Conservation (phyloP, 2,888 invertebrate species). For the Melanophora roralis region DNA sequence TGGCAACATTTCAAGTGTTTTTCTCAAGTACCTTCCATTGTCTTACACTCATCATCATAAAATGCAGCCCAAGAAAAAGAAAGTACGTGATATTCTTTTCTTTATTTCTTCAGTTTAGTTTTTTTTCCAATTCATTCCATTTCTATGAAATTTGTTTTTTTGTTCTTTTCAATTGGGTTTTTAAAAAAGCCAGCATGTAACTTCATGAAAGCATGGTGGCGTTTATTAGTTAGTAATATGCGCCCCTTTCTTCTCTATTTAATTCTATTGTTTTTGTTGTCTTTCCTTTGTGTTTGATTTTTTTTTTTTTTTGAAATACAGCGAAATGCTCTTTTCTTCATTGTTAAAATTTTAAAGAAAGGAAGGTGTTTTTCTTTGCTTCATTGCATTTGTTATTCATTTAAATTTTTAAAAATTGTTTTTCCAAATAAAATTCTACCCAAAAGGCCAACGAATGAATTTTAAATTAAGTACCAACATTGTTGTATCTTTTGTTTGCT, state of each 20-base stretch:
- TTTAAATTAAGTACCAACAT: slow-evolving; percentile 40
- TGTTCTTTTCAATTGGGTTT: slow-evolving; percentile 22
- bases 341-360: slow-evolving; percentile 45
- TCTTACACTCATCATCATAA: slow-evolving; percentile 50
- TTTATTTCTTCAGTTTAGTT: no score
- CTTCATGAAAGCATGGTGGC: slow-evolving; percentile 22
- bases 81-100: slow-evolving; percentile 58
- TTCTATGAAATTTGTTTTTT: slow-evolving; percentile 1
- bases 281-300: no score
- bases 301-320: slow-evolving; percentile 7
- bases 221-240: slow-evolving; percentile 23
- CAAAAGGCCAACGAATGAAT: slow-evolving; percentile 26
- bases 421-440: background rate
- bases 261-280: no score
- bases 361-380: slow-evolving; percentile 38
- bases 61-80: slow-evolving; percentile 48
- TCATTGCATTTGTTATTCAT: slow-evolving; percentile 36
- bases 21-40: slow-evolving; percentile 58
- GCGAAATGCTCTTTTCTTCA: slow-evolving; percentile 24
- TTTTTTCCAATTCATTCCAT: slow-evolving; percentile 11
- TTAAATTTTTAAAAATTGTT: slow-evolving; percentile 16
- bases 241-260: background rate
- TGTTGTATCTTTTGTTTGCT: background rate
- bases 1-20: slow-evolving; percentile 62
- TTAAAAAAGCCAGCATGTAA: slow-evolving; percentile 35